Evolutionary conservation across 1,140 invertebrate genomes (phyloP).

Genomic region (Asbolus verrucosus): DNA sequence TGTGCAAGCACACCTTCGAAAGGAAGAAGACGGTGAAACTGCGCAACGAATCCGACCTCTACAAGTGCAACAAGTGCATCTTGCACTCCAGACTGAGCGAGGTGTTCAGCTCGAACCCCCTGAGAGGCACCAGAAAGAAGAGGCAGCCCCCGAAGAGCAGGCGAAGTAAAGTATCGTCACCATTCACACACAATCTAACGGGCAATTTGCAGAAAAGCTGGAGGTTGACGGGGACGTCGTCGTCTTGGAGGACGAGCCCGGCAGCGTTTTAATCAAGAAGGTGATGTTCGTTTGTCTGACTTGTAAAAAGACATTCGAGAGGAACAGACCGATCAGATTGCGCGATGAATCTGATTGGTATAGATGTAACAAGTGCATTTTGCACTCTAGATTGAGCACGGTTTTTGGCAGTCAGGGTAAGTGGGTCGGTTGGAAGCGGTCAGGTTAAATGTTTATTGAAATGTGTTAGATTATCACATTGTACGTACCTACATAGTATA

Average conservation of each 20-base stretch:
- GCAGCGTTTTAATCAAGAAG: neutral
- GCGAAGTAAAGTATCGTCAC: too few relatives aligned
- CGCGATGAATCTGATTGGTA: constrained; percentile 3
- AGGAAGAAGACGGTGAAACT: neutral
- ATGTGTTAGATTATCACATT: constrained; percentile 17
- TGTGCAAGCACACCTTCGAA: constrained; percentile 3
- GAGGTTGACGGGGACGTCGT: too few relatives aligned
- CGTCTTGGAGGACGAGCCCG: too few relatives aligned
- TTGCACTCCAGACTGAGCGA: neutral
- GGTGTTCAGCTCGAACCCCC: neutral
- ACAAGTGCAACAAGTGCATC: constrained; percentile 9
- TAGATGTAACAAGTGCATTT: constrained; percentile 7
- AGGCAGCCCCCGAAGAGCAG: neutral
- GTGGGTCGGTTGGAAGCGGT: too few relatives aligned
- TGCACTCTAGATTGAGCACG: constrained; percentile 1
- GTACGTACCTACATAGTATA: neutral
- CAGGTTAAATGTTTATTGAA: constrained; percentile 9
- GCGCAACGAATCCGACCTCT: neutral
- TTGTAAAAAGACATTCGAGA: constrained; percentile 4
- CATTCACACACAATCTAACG: too few relatives aligned
- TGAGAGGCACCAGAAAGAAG: neutral
- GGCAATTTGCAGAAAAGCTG: too few relatives aligned
- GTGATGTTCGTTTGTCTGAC: neutral
- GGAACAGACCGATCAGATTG: neutral
- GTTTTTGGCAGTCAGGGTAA: neutral